phyloP scores from a whole-genome alignment of 1,140 invertebrate species.

The Littorina saxatilis region DNA sequence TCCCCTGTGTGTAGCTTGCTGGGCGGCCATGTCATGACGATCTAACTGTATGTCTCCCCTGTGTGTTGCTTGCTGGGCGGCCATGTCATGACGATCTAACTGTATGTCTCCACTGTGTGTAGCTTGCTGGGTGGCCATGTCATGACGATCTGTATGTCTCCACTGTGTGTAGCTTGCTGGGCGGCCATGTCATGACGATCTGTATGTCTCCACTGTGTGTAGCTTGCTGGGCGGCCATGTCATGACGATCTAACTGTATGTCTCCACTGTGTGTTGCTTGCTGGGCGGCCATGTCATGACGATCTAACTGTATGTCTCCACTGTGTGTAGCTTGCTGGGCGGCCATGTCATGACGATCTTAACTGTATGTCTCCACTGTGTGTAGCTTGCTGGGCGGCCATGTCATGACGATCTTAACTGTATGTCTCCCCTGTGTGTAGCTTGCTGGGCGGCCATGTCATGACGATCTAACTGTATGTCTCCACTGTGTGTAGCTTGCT shows the following conservation, averaged over 20 bases:
- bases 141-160: constrained; percentile 78
- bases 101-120: neutral
- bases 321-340: constrained; percentile 91
- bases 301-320: too few relatives aligned
- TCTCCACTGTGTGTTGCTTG: constrained; percentile 82
- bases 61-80: neutral
- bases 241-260: too few relatives aligned
- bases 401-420: neutral
- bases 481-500: too few relatives aligned
- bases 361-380: neutral
- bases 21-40: neutral
- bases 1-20: too few relatives aligned
- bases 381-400: neutral
- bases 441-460: too few relatives aligned
- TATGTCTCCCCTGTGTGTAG: too few relatives aligned
- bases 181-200: too few relatives aligned
- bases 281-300: constrained; percentile 80
- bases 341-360: constrained; percentile 88
- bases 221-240: too few relatives aligned
- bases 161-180: too few relatives aligned
- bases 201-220: too few relatives aligned
- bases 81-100: too few relatives aligned
- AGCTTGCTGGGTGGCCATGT: constrained; percentile 94
- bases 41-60: neutral
- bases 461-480: too few relatives aligned